Percentiles rank a stretch among this genome's conserved stretches.
phyloP scores from a whole-genome alignment of 2,113 vertebrate genomes.

The Hippocampus zosterae region DNA sequence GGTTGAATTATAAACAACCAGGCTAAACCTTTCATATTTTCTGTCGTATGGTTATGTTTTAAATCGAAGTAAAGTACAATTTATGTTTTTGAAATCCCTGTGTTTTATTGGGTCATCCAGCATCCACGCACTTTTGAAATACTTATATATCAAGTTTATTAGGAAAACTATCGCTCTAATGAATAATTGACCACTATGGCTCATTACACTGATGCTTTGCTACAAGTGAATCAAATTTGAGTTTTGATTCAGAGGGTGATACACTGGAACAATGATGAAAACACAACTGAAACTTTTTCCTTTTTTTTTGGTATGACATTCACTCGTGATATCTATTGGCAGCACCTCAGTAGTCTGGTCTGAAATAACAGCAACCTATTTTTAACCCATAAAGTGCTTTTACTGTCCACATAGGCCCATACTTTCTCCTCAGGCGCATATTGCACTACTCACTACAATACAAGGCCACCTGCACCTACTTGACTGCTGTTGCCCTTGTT shows the following conservation, averaged over 20 bases:
- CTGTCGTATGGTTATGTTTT: constrained; percentile 22
- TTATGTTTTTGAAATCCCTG: constrained; percentile 22
- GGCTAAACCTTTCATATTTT: constrained; percentile 14
- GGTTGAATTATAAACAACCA: background rate
- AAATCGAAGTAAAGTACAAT: constrained; percentile 44
- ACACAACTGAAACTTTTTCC: constrained; percentile 17
- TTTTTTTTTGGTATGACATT: constrained; percentile 52
- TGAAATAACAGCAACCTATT: constrained; percentile 31
- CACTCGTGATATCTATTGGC: constrained; percentile 54
- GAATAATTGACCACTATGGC: constrained; percentile 27
- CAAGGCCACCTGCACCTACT: constrained; percentile 31
- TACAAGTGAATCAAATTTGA: constrained; percentile 49
- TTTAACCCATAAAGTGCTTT: constrained; percentile 65
- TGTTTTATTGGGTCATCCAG: background rate
- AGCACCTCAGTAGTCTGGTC: constrained; percentile 46
- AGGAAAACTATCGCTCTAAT: constrained; percentile 44
- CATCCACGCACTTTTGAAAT: constrained; percentile 25
- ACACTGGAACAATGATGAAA: constrained; percentile 34
- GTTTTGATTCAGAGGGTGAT: constrained; percentile 36
- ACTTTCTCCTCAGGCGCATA: constrained; percentile 14
- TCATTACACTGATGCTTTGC: constrained; percentile 44
- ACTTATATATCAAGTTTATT: constrained; percentile 51
- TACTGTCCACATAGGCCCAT: constrained; percentile 29
- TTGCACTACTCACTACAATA: constrained; percentile 39
- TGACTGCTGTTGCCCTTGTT: constrained; percentile 15